A percentile compares a stretch with the other conserved stretches of the same genome.
Evolutionary conservation across 2,797 vertebrate species (phyloP).

Genomic region (Rhodeus uyekii): DNA sequence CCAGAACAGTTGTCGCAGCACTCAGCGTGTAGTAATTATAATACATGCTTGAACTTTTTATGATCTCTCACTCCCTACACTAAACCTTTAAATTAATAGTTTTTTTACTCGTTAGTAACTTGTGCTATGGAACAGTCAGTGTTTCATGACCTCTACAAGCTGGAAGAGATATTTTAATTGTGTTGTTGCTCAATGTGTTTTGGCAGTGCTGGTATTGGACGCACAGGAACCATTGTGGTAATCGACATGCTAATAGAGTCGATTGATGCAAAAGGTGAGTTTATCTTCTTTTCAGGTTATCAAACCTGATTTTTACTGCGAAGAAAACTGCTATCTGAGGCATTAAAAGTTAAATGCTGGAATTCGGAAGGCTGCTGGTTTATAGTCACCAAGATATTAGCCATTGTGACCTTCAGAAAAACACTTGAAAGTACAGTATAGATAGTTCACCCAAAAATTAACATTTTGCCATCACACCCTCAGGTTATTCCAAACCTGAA

Average conservation of each 20-base stretch:
- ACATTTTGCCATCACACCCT: not conserved
- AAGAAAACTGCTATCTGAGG: not conserved
- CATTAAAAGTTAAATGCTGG: not conserved
- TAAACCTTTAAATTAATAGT: not conserved
- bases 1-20: not conserved
- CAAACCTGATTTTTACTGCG: not conserved
- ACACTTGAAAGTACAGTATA: not conserved
- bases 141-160: not conserved
- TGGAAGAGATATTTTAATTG: not conserved
- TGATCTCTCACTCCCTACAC: slow-evolving; percentile 1
- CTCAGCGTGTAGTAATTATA: not conserved
- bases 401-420: not conserved
- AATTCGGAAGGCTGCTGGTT: not conserved
- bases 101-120: slow-evolving; percentile 10
- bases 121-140: not conserved
- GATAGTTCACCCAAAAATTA: not conserved
- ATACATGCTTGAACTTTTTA: slow-evolving; percentile 15
- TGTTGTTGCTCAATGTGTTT: slow-evolving; percentile 42
- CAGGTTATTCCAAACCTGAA: no score
- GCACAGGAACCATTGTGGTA: slow-evolving; percentile 94
- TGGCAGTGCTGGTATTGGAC: slow-evolving; percentile 93
- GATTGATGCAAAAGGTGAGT: slow-evolving; percentile 86
- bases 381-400: not conserved
- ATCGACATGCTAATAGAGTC: slow-evolving; percentile 94
- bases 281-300: not conserved